phyloP scores from a whole-genome alignment of 2,797 vertebrate genomes.

The Chelidonichthys spinosus region DNA sequence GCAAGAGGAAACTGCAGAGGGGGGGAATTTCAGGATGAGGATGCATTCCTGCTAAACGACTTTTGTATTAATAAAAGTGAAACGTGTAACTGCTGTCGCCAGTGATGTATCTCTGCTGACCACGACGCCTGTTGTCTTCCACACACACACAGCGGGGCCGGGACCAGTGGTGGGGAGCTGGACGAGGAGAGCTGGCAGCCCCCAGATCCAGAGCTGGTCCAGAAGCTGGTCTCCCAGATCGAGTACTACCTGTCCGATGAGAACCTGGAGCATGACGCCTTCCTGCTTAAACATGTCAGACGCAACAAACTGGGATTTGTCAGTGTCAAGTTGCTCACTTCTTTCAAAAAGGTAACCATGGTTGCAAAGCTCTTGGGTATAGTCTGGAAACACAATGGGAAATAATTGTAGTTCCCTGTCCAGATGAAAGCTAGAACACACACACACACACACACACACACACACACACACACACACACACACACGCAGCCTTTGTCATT shows the following conservation, averaged over 20 bases:
- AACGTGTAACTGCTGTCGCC: conserved; percentile 42
- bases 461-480: too few relatives aligned
- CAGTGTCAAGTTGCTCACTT: conserved; percentile 97
- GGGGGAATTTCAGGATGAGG: conserved; percentile 18
- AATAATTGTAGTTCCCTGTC: neutral
- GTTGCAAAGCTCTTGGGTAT: neutral
- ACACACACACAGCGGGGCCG: conserved; percentile 81
- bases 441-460: too few relatives aligned
- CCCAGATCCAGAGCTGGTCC: conserved; percentile 90
- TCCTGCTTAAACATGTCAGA: conserved; percentile 95
- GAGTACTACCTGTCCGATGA: conserved; percentile 98
- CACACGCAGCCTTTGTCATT: neutral
- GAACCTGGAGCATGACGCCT: conserved; percentile 97
- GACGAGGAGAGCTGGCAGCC: conserved; percentile 95
- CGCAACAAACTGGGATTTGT: conserved; percentile 98
- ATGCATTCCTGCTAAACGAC: conserved; percentile 30
- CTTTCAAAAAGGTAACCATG: conserved; percentile 94
- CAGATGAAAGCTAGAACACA: neutral
- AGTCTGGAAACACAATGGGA: neutral
- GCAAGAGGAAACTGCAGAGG: conserved; percentile 32
- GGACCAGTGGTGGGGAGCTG: conserved; percentile 91
- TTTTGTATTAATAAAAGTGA: conserved; percentile 48
- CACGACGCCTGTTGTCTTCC: conserved; percentile 53
- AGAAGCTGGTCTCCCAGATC: conserved; percentile 93
- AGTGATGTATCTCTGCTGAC: conserved; percentile 36